phyloP scores from a whole-genome alignment of 37 sponge, comb jelly and placozoan genomes.

The Chondrilla cf. caribensis region DNA sequence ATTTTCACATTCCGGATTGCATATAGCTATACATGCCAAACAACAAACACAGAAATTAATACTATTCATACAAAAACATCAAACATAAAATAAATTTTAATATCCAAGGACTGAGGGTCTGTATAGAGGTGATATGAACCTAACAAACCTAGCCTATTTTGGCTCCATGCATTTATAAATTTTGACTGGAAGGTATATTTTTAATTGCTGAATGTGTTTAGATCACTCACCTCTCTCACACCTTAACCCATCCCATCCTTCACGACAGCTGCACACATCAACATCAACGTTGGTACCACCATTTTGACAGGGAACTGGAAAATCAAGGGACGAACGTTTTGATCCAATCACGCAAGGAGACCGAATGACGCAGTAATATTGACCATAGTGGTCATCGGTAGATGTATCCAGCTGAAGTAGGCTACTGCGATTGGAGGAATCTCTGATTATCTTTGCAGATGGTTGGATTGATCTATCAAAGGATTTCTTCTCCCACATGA shows the following conservation, averaged over 20 bases:
- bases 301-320: background rate
- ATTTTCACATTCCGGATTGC: too few species aligned
- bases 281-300: background rate
- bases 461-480: background rate
- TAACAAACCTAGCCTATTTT: too few species aligned
- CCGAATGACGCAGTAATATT: background rate
- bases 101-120: too few species aligned
- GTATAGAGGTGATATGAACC: too few species aligned
- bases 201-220: too few species aligned
- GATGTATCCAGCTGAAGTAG: background rate
- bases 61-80: too few species aligned
- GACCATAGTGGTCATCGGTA: background rate
- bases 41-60: too few species aligned
- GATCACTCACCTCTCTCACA: background rate
- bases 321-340: background rate
- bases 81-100: too few species aligned
- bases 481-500: background rate
- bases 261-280: background rate
- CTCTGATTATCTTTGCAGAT: too few species aligned
- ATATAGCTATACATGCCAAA: too few species aligned
- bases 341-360: background rate
- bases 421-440: background rate
- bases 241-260: background rate
- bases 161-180: too few species aligned
- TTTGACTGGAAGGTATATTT: too few species aligned